phyloP scores from a whole-genome alignment of 2,797 vertebrate genomes.

The Enteromius trimaculatus region DNA sequence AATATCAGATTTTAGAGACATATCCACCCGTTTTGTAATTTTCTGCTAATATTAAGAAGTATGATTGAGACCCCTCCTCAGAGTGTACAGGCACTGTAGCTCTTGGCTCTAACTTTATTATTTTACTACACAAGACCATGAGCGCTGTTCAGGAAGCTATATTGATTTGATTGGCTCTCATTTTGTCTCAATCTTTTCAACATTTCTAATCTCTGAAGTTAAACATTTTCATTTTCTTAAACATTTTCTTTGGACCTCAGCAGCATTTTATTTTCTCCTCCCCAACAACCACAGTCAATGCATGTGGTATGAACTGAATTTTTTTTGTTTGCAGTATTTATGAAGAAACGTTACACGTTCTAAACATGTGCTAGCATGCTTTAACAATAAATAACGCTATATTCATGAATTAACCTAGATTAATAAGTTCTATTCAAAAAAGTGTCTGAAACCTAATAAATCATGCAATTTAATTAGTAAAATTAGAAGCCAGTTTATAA shows the following conservation, averaged over 20 bases:
- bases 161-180: conserved; percentile 65
- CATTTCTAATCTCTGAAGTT: conserved; percentile 56
- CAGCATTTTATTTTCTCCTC: conserved; percentile 17
- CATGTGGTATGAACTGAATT: neutral
- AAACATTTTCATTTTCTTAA: conserved; percentile 19
- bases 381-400: neutral
- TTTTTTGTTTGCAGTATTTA: neutral
- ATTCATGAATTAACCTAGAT: neutral
- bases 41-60: conserved; percentile 16
- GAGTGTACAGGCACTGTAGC: conserved; percentile 32
- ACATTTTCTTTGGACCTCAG: conserved; percentile 26
- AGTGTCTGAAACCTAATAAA: neutral
- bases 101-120: conserved; percentile 64
- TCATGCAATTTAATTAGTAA: neutral
- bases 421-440: neutral
- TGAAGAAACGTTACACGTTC: neutral
- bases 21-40: conserved; percentile 16
- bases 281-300: conserved; percentile 19
- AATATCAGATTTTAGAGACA: neutral
- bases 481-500: no score
- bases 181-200: conserved; percentile 58
- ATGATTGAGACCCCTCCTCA: conserved; percentile 14
- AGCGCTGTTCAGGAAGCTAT: conserved; percentile 67
- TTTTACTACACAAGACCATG: conserved; percentile 57
- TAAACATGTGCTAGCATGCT: neutral